These are phyloP conservation scores for Lanistes nyassanus DNA, from an alignment of 1,140 invertebrate genomes.

Conservation along the genomic window DNA sequence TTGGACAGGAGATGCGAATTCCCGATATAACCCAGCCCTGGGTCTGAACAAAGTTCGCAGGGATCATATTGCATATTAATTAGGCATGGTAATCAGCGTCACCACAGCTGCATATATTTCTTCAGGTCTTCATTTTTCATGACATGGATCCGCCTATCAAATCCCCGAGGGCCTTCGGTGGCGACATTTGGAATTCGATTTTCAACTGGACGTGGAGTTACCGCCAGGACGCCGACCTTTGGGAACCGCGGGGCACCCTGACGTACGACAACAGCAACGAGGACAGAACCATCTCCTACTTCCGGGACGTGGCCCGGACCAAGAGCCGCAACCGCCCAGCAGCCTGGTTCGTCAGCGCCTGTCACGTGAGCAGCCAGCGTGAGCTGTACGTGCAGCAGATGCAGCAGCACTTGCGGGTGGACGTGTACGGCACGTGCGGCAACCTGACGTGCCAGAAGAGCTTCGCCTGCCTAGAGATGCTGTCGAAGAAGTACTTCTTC, in stretches of 20 bases:
- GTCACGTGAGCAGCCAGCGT: slow-evolving; percentile 19
- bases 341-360: slow-evolving; percentile 24
- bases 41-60: no score
- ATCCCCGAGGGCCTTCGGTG: slow-evolving; percentile 8
- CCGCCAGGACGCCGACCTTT: slow-evolving; percentile 18
- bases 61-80: no score
- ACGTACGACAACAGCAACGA: neutral
- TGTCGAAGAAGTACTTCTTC: slow-evolving; percentile 45
- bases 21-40: no score
- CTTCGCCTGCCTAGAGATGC: slow-evolving; percentile 22
- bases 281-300: slow-evolving; percentile 7
- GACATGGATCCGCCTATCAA: slow-evolving; percentile 18
- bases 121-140: slow-evolving; percentile 23
- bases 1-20: no score
- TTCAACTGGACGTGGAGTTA: slow-evolving; percentile 30
- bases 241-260: slow-evolving; percentile 13
- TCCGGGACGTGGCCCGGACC: slow-evolving; percentile 12
- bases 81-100: no score
- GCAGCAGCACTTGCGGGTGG: slow-evolving; percentile 69
- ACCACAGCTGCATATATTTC: no score
- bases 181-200: slow-evolving; percentile 3
- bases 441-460: slow-evolving; percentile 26
- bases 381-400: slow-evolving; percentile 21
- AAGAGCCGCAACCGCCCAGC: slow-evolving; percentile 19
- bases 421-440: slow-evolving; percentile 75